A percentile compares a stretch with the other conserved stretches of the same genome.
phyloP scores from a whole-genome alignment of 1,140 invertebrate genomes.

The Anthonomus grandis region DNA sequence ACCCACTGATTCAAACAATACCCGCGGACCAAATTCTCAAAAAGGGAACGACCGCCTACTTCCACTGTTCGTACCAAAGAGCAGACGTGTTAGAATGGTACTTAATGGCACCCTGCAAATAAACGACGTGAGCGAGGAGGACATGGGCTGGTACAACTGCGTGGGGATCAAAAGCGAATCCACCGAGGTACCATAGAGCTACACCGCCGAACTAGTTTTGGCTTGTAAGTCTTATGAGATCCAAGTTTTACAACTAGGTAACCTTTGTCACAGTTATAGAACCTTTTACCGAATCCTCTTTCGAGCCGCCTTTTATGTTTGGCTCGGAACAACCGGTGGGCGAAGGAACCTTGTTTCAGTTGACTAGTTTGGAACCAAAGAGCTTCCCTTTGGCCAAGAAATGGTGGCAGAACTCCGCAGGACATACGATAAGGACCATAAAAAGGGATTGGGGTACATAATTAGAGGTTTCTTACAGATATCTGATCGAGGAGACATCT shows the following conservation, averaged over 20 bases:
- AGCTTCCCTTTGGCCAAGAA: conserved; percentile 57
- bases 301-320: conserved; percentile 54
- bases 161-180: conserved; percentile 60
- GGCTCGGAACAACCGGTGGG: conserved; percentile 56
- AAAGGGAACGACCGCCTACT: conserved; percentile 52
- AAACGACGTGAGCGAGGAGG: conserved; percentile 56
- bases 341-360: conserved; percentile 57
- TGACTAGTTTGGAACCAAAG: conserved; percentile 60
- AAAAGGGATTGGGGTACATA: no score
- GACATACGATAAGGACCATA: conserved; percentile 51
- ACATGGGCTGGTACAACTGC: conserved; percentile 70
- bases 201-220: conserved; percentile 63
- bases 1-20: conserved; percentile 57
- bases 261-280: conserved; percentile 54
- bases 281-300: conserved; percentile 54
- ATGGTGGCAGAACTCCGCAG: conserved; percentile 63
- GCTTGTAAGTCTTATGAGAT: conserved; percentile 64
- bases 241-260: conserved; percentile 4
- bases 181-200: conserved; percentile 59
- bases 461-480: conserved; percentile 40
- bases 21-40: conserved; percentile 58
- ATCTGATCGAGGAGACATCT: conserved; percentile 57
- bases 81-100: conserved; percentile 67
- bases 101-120: conserved; percentile 69
- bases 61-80: conserved; percentile 64